These are phyloP conservation scores for Ferrisia virgata DNA, from an alignment of 2,888 invertebrate species.

Conservation along the genomic window DNA sequence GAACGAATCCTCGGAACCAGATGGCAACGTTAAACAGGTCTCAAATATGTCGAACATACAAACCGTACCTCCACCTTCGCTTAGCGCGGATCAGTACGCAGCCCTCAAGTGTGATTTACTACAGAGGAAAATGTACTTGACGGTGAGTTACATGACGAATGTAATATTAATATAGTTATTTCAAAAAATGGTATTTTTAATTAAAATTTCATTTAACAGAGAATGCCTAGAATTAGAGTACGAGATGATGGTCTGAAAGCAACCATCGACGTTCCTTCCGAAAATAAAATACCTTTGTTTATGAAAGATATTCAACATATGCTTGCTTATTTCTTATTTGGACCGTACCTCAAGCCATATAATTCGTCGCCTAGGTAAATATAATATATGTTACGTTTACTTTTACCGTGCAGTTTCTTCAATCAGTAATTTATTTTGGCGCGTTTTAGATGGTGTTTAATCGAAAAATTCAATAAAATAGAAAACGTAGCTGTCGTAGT, in stretches of 20 bases:
- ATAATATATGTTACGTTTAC: background rate
- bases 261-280: background rate
- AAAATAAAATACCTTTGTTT: conserved; percentile 31
- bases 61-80: background rate
- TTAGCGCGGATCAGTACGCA: conserved; percentile 23
- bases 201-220: background rate
- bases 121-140: conserved; percentile 30
- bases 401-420: no score
- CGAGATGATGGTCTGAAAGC: conserved; percentile 34
- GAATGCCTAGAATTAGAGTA: conserved; percentile 36
- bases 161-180: no score
- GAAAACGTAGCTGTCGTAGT: conserved; percentile 16
- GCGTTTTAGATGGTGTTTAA: conserved; percentile 32
- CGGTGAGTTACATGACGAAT: background rate
- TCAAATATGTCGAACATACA: background rate
- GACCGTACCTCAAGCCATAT: conserved; percentile 43
- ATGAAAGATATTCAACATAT: conserved; percentile 44
- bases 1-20: background rate
- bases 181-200: background rate
- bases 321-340: conserved; percentile 36
- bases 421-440: background rate
- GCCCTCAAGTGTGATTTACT: conserved; percentile 10
- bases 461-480: conserved; percentile 38
- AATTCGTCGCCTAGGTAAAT: conserved; percentile 35
- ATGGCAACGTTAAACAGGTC: background rate